Evolutionary conservation across 2,113 vertebrate genomes (phyloP).

Genomic region (Papio anubis): DNA sequence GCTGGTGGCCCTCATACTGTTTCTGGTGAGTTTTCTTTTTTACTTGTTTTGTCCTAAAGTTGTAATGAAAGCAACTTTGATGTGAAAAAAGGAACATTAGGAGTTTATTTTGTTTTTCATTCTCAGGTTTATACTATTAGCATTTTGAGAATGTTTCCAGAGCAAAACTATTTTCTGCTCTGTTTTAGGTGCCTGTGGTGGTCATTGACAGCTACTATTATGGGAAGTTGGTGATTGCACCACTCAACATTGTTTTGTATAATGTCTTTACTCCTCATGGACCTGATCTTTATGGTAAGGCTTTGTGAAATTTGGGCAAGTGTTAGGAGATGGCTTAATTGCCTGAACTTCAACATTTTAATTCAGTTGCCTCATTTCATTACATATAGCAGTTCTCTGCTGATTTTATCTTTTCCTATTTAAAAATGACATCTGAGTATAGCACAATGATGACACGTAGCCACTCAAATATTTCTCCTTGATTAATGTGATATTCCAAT

Average conservation of each 20-base stretch:
- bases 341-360: neutral
- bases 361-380: neutral
- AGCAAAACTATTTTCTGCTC: slow-evolving; percentile 43
- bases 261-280: slow-evolving; percentile 97
- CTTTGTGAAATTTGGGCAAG: neutral
- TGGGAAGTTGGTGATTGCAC: slow-evolving; percentile 94
- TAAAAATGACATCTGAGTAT: neutral
- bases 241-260: slow-evolving; percentile 96
- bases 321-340: neutral
- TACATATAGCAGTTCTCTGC: neutral
- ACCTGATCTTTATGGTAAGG: slow-evolving; percentile 96
- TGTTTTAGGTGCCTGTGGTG: slow-evolving; percentile 91
- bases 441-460: neutral
- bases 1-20: slow-evolving; percentile 88
- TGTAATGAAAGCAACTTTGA: slow-evolving; percentile 13
- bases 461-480: neutral
- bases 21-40: slow-evolving; percentile 89
- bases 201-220: slow-evolving; percentile 96
- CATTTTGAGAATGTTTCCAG: neutral
- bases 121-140: neutral
- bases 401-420: neutral
- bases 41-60: slow-evolving; percentile 21
- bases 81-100: neutral
- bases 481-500: neutral
- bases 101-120: slow-evolving; percentile 18